Evolutionary conservation across 2,888 invertebrate genomes (phyloP), one percentile per base, ranked within the genome.

Genomic region (Oscheius sp.): DNA sequence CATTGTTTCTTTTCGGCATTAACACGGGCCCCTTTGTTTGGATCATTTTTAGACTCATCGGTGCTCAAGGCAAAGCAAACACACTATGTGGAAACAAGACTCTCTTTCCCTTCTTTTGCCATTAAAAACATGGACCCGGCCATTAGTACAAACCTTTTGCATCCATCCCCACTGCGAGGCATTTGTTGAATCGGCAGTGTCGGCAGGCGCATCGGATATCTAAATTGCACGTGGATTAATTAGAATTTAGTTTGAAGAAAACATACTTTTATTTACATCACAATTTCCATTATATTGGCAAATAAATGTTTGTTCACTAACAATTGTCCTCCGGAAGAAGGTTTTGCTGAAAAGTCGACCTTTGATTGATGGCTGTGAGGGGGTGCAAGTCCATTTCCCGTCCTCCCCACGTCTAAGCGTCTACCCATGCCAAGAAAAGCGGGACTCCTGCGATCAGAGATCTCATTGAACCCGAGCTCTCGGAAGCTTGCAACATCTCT

Each of bases 281-380:
- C 87, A 87, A 70, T 86, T 87, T 18, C 87, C 87, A 66, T 85
- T 80, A 72, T 87, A 87, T 73, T 87, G 87, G 72, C 87, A 87
- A 49, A 88, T 86, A 76, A 87, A 87, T 3, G 85, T 86, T 63
- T 87, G 87, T 70, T 86, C 87, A 43, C 86, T 86, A 55, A 87
- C 87, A 59, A 87, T 88, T 29, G 87, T 87, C 66, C 87, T 76
- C 56, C 87, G 84, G 75, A 87, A 87, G 76, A 87, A 87, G 7
- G 87, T 87, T 76, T 87, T 86, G 77, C 85, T 85, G 80, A 77
- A 83, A 83, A 55, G 16, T 55, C 7, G 16, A 21, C 21, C 23
- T 55, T 55, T 25, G 55, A 55, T 25, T 55, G 23, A 55, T 25
- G 55, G 13, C 23, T 55, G 7, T 49, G 16, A 16, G 49, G 5